phyloP scores from a whole-genome alignment of 1,140 invertebrate genomes.

The Pollicipes pollicipes region DNA sequence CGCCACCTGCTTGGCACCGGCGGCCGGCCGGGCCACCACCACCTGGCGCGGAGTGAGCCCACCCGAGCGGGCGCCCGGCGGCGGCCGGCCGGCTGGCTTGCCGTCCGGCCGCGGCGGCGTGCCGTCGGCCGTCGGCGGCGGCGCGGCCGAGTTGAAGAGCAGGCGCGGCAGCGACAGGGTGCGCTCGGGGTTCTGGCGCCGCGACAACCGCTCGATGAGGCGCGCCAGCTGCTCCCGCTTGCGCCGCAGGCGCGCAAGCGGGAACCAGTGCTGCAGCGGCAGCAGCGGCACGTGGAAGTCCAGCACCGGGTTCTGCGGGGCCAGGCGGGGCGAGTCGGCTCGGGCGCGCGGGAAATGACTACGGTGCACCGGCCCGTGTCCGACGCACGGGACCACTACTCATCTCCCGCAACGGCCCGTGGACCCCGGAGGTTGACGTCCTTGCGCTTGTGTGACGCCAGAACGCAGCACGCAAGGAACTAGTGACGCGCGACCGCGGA shows the following conservation, averaged over 20 bases:
- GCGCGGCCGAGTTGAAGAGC: neutral
- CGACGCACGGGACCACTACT: no score
- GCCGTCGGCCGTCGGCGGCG: no score
- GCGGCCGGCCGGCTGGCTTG: neutral
- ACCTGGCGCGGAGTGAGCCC: neutral
- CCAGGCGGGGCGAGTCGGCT: neutral
- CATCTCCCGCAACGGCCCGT: no score
- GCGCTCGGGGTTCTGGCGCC: neutral
- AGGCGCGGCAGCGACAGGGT: neutral
- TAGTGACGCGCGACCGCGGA: no score
- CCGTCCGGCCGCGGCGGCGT: neutral
- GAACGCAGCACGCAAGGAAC: no score
- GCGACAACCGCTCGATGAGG: neutral
- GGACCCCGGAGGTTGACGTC: no score
- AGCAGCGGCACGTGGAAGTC: neutral
- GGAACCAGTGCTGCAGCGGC: neutral
- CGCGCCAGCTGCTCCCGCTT: conserved; percentile 3
- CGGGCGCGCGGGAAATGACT: neutral
- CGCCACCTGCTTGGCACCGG: no score
- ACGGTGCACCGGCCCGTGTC: no score
- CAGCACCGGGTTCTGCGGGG: neutral
- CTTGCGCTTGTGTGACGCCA: no score
- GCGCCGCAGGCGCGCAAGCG: neutral
- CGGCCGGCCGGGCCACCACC: neutral
- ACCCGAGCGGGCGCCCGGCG: no score